Percentiles rank a stretch among this genome's conserved stretches.
These are phyloP conservation scores for Chrysotoxum bicinctum DNA, from an alignment of 2,888 invertebrate genomes.

Conservation along the genomic window DNA sequence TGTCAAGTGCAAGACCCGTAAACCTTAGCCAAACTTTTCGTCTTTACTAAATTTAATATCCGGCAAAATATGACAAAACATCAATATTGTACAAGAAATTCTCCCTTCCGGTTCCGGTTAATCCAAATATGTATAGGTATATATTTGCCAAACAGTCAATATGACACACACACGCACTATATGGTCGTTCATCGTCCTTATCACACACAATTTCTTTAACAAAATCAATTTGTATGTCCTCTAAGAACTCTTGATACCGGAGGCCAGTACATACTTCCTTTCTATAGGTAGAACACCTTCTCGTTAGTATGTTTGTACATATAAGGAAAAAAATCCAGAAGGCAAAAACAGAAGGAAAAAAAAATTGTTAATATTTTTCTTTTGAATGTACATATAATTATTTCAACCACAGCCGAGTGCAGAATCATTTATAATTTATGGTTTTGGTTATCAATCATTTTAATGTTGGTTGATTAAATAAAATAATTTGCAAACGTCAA, in stretches of 20 bases:
- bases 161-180: background rate
- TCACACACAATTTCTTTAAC: conserved; percentile 15
- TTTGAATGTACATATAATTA: background rate
- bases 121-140: conserved; percentile 1
- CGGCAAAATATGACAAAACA: conserved; percentile 30
- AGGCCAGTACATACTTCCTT: background rate
- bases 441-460: conserved; percentile 24
- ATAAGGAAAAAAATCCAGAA: background rate
- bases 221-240: conserved; percentile 22
- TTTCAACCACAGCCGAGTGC: conserved; percentile 5
- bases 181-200: background rate
- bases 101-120: conserved; percentile 23
- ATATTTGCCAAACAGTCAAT: conserved; percentile 9
- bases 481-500: conserved; percentile 23
- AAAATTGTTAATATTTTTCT: background rate
- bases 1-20: conserved; percentile 31
- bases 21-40: background rate
- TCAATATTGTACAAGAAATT: conserved; percentile 27
- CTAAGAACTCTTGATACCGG: background rate
- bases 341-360: background rate
- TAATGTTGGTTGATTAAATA: conserved; percentile 13
- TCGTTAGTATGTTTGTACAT: conserved; percentile 8
- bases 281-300: background rate
- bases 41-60: conserved; percentile 32
- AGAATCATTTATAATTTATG: conserved; percentile 2